Conservation (phyloP, 2,113 vertebrate species). For the Phalacrocorax aristotelis region DNA sequence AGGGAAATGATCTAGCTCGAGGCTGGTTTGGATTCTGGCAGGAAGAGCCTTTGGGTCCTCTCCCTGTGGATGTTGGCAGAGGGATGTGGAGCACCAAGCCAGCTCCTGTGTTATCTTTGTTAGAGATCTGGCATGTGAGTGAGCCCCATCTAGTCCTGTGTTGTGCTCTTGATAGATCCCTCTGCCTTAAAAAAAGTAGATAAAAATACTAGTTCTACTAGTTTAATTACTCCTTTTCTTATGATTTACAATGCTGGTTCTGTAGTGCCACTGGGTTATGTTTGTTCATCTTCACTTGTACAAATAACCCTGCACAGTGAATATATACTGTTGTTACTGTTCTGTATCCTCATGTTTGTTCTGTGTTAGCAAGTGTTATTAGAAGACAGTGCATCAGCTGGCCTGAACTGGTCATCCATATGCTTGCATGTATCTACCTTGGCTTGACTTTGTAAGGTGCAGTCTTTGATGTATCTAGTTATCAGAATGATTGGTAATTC, state of each 20-base stretch:
- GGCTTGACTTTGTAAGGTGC: background rate
- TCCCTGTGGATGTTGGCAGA: background rate
- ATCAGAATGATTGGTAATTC: background rate
- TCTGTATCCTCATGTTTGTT: background rate
- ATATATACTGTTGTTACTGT: background rate
- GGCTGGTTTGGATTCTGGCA: background rate
- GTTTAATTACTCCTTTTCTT: background rate
- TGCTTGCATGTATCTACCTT: background rate
- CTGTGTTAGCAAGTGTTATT: background rate
- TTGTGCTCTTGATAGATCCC: background rate
- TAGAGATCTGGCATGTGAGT: background rate
- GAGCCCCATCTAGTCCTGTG: background rate
- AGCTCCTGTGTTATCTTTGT: fast-evolving
- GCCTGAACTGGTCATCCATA: background rate
- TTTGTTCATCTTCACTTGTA: background rate
- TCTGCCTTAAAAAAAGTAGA: too few species aligned
- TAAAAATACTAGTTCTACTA: background rate
- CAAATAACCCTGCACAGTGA: background rate
- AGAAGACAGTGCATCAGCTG: background rate
- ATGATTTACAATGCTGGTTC: background rate
- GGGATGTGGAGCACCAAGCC: background rate
- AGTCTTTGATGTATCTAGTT: background rate
- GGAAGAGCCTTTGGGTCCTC: background rate
- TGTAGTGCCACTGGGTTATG: background rate
- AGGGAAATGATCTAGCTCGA: background rate